Evolutionary conservation across 2,888 invertebrate species (phyloP).

Genomic region (Enchytraeus crypticus): DNA sequence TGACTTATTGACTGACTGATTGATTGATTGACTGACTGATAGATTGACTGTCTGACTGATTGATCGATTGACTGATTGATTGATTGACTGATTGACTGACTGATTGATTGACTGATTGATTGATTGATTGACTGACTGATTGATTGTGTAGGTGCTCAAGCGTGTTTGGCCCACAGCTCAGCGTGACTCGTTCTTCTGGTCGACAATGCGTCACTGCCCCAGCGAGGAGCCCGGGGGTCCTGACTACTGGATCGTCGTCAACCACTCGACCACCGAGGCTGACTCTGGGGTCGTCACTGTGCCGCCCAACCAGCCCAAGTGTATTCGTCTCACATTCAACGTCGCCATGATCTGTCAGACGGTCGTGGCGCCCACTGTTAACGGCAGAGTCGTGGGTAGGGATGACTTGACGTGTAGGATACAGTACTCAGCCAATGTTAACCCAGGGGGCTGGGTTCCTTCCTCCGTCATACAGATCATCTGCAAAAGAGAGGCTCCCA

Average conservation of each 20-base stretch:
- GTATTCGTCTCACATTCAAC: conserved; percentile 86
- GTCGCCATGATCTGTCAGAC: conserved; percentile 96
- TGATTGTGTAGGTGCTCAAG: conserved; percentile 68
- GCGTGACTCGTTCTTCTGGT: conserved; percentile 96
- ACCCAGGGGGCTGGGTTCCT: conserved; percentile 99
- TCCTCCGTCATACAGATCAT: conserved; percentile 91
- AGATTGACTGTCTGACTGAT: too few relatives aligned
- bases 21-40: too few relatives aligned
- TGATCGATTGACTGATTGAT: too few relatives aligned
- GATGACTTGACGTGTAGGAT: conserved; percentile 92
- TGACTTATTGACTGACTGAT: too few relatives aligned
- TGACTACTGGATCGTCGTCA: conserved; percentile 90
- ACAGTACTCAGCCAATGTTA: conserved; percentile 86
- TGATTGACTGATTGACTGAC: too few relatives aligned
- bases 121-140: too few relatives aligned
- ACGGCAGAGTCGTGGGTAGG: conserved; percentile 62
- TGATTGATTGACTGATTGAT: too few relatives aligned
- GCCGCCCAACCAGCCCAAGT: conserved; percentile 55
- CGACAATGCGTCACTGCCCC: conserved; percentile 69
- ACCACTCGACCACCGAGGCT: conserved; percentile 91
- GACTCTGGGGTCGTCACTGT: conserved; percentile 70
- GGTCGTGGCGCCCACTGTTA: conserved; percentile 71
- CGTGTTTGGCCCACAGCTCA: conserved; percentile 98
- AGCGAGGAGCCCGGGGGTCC: conserved; percentile 56
- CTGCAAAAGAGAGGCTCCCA: conserved; percentile 97